A percentile compares a stretch with the other conserved stretches of the same genome.
These are phyloP conservation scores for Orcinus orca DNA, from an alignment of 2,113 vertebrate species.

Conservation along the genomic window DNA sequence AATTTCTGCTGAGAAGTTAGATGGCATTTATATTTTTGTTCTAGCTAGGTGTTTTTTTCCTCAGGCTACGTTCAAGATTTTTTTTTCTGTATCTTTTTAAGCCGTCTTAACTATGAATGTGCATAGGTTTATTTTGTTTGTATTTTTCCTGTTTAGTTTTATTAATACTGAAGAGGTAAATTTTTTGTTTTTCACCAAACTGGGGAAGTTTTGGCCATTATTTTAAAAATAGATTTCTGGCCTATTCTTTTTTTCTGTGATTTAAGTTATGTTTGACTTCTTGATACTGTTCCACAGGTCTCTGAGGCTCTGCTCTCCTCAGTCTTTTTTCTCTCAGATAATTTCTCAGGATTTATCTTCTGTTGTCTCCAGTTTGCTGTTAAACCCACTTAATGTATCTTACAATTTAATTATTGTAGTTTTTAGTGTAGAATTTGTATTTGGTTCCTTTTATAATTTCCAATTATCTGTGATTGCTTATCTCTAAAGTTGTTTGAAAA, in stretches of 20 bases:
- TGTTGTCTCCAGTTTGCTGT: background rate
- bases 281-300: background rate
- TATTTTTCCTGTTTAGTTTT: background rate
- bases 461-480: background rate
- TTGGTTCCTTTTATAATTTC: background rate
- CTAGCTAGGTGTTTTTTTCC: background rate
- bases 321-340: background rate
- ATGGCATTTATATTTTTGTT: background rate
- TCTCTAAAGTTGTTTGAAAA: slow-evolving; percentile 3
- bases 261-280: background rate
- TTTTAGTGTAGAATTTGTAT: slow-evolving; percentile 16
- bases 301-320: background rate
- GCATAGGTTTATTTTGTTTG: background rate
- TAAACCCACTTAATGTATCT: background rate
- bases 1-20: background rate
- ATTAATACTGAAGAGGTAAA: background rate
- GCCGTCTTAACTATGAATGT: background rate
- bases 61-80: background rate
- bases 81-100: background rate
- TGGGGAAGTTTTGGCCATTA: background rate
- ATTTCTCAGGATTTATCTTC: background rate
- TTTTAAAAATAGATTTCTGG: background rate
- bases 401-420: background rate
- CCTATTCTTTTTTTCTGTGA: background rate
- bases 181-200: background rate